phyloP scores from a whole-genome alignment of 2,797 vertebrate genomes.

The Sebastolobus alascanus region DNA sequence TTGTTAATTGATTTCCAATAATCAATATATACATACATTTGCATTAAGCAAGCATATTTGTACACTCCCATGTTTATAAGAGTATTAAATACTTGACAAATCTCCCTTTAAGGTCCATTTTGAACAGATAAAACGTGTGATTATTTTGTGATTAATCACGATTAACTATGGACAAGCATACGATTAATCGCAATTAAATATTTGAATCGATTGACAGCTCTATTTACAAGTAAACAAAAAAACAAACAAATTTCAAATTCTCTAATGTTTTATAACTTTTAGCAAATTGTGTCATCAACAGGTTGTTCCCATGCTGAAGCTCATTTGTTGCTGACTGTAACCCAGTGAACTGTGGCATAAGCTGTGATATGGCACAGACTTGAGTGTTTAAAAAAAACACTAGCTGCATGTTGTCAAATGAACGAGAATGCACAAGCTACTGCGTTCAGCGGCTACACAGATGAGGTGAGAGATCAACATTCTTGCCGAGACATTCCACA shows the following conservation, averaged over 20 bases:
- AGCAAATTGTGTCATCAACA: background rate
- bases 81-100: no score
- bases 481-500: conserved; percentile 70
- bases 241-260: conserved; percentile 2
- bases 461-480: conserved; percentile 58
- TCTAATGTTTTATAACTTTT: background rate
- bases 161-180: no score
- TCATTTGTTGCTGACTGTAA: background rate
- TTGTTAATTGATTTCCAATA: no score
- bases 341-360: background rate
- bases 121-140: no score
- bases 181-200: no score
- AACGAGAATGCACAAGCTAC: conserved; percentile 35
- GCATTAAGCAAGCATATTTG: no score
- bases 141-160: no score
- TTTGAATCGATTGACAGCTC: no score
- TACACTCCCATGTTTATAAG: no score
- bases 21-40: no score
- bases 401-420: conserved; percentile 39
- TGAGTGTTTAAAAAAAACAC: background rate
- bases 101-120: no score
- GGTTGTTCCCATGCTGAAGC: background rate
- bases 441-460: conserved; percentile 45
- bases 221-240: background rate
- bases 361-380: conserved; percentile 29